These are phyloP conservation scores for Ceratosolen solmsi DNA, from an alignment of 1,140 invertebrate species.

Conservation along the genomic window DNA sequence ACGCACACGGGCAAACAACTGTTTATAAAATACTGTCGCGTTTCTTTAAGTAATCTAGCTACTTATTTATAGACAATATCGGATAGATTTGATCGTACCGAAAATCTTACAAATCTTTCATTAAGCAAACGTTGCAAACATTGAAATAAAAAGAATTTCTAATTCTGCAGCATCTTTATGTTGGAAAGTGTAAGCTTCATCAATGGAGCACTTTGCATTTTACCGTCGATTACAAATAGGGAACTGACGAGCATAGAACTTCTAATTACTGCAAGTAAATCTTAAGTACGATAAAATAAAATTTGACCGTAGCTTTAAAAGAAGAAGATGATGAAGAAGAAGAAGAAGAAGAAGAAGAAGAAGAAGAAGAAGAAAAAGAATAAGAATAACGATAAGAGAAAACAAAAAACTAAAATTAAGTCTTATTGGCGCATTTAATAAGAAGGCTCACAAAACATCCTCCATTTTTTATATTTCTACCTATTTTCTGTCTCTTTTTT, in stretches of 20 bases:
- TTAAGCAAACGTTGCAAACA: neutral
- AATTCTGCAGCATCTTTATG: too few species aligned
- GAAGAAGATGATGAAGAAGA: too few species aligned
- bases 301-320: conserved; percentile 4
- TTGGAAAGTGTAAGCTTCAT: neutral
- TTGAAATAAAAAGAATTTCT: neutral
- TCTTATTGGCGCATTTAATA: conserved; percentile 26
- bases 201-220: neutral
- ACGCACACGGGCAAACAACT: too few species aligned
- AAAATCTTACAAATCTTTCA: too few species aligned
- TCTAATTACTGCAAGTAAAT: neutral
- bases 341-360: neutral
- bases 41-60: too few species aligned
- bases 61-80: too few species aligned
- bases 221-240: neutral
- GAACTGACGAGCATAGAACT: neutral
- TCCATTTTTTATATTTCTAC: neutral
- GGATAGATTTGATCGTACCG: too few species aligned
- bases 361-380: neutral
- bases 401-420: conserved; percentile 19
- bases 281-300: neutral
- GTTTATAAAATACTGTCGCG: too few species aligned
- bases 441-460: conserved; percentile 8
- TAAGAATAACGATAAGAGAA: neutral
- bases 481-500: conserved; percentile 10